Evolutionary conservation across 2,113 vertebrate species (phyloP).

Genomic region (Oophaga pumilio): DNA sequence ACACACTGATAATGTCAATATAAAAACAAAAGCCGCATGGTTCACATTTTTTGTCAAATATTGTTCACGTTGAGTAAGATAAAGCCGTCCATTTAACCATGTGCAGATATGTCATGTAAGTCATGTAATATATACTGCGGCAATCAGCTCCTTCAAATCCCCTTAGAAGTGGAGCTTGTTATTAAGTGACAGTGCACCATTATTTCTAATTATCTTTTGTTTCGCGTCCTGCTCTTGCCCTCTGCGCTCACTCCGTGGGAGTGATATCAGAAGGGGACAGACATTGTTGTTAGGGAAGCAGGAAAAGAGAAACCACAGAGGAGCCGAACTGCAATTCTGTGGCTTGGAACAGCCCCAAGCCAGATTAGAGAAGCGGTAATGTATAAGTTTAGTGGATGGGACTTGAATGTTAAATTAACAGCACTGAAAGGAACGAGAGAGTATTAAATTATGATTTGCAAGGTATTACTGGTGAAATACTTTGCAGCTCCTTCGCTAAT

Average conservation of each 20-base stretch:
- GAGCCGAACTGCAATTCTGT: conserved; percentile 51
- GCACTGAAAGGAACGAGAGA: conserved; percentile 47
- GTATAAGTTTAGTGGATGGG: conserved; percentile 47
- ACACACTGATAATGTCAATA: background rate
- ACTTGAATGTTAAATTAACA: conserved; percentile 55
- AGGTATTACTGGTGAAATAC: conserved; percentile 47
- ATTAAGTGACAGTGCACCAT: conserved; percentile 45
- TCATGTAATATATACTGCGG: conserved; percentile 32
- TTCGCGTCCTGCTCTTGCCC: conserved; percentile 41
- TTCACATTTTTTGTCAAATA: background rate
- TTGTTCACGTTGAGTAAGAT: background rate
- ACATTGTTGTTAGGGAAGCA: conserved; percentile 54
- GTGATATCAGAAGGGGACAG: conserved; percentile 49
- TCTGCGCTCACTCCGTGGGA: conserved; percentile 29
- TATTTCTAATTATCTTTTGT: conserved; percentile 49
- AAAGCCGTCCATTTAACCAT: conserved; percentile 8
- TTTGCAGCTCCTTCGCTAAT: conserved; percentile 48
- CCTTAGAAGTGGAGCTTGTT: conserved; percentile 25
- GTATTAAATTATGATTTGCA: conserved; percentile 58
- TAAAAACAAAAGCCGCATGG: background rate
- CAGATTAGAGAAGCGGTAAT: conserved; percentile 51
- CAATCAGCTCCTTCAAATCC: conserved; percentile 25
- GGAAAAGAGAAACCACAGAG: conserved; percentile 55
- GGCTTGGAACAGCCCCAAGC: conserved; percentile 55
- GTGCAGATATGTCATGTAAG: conserved; percentile 29